Evolutionary conservation across 1,140 invertebrate species (phyloP).

Genomic region (Leptopilina boulardi): DNA sequence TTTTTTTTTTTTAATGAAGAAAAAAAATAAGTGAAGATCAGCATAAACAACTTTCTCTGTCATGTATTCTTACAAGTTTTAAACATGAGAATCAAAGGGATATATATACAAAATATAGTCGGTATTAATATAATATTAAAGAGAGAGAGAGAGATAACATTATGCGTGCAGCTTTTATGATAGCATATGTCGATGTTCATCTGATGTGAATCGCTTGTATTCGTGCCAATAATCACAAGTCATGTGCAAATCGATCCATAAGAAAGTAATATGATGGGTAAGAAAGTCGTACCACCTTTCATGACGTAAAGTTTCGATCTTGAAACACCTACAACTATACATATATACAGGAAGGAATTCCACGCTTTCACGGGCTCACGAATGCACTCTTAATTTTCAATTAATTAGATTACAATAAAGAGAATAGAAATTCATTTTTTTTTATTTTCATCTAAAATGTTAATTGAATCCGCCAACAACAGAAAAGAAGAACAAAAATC

Average conservation of each 20-base stretch:
- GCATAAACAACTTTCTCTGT: background rate
- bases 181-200: background rate
- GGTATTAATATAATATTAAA: slow-evolving; percentile 6
- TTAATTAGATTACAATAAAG: background rate
- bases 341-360: background rate
- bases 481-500: no score
- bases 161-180: slow-evolving; percentile 12
- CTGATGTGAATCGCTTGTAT: background rate
- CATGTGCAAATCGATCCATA: slow-evolving; percentile 4
- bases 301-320: background rate
- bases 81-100: background rate
- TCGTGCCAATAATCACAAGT: slow-evolving; percentile 3
- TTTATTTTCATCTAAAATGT: no score
- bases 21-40: background rate
- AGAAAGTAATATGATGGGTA: slow-evolving; percentile 25
- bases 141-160: background rate
- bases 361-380: background rate
- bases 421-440: no score
- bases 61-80: background rate
- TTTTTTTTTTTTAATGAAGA: no score
- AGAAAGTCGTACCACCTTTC: background rate
- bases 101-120: slow-evolving; percentile 8
- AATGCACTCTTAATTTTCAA: background rate
- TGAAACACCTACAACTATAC: slow-evolving; percentile 2
- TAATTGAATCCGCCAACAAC: no score